Percentiles rank a stretch among this genome's conserved stretches.
Conservation (phyloP, 2,797 vertebrate species). For the Enteromius treurensis region DNA sequence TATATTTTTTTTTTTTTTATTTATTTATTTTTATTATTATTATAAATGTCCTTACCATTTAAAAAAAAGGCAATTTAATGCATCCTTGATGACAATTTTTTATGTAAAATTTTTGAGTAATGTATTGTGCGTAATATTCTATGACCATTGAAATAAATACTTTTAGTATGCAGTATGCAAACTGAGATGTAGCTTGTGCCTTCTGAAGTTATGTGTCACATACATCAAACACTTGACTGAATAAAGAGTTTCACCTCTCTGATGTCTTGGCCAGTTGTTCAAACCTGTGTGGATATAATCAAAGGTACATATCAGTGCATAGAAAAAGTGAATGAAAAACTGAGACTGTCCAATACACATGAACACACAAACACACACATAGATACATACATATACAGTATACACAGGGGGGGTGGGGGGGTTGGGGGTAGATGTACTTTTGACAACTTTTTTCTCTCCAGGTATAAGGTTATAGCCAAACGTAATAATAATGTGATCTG, state of each 20-base stretch:
- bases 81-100: not conserved
- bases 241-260: slow-evolving; percentile 71
- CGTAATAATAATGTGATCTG: too few relatives aligned
- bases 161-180: not conserved
- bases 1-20: too few relatives aligned
- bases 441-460: too few relatives aligned
- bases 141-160: not conserved
- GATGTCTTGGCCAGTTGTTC: slow-evolving; percentile 67
- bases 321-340: not conserved
- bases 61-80: not conserved
- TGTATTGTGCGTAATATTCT: not conserved
- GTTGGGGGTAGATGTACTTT: too few relatives aligned
- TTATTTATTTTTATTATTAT: too few relatives aligned
- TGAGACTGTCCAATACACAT: not conserved
- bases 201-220: not conserved
- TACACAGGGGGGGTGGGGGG: too few relatives aligned
- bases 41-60: not conserved
- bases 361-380: too few relatives aligned
- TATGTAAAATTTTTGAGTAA: not conserved
- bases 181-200: not conserved
- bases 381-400: too few relatives aligned
- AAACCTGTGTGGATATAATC: slow-evolving; percentile 65
- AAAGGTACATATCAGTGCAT: not conserved
- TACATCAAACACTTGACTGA: not conserved
- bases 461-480: too few relatives aligned